These are phyloP conservation scores for Actinostola sp. DNA, from an alignment of 92 coral and sea anemone species.

Conservation along the genomic window DNA sequence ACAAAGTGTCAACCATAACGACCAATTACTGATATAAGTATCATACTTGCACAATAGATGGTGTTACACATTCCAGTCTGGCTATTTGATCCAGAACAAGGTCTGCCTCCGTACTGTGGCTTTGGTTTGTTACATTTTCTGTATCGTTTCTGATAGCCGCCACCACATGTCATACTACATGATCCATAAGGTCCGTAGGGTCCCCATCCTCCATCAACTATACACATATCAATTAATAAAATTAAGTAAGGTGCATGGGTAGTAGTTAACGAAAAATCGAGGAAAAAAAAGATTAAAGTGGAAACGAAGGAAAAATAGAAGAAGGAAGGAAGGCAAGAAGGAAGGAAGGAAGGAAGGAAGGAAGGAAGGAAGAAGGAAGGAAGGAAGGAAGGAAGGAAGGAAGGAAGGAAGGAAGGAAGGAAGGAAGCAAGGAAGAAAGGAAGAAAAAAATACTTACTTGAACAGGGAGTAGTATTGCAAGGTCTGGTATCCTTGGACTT, in stretches of 20 bases:
- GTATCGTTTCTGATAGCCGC: constrained; percentile 40
- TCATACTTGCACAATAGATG: constrained; percentile 45
- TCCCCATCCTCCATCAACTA: constrained; percentile 10
- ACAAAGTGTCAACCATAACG: background rate
- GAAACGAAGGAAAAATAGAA: no score
- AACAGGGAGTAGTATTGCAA: background rate
- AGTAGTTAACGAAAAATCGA: background rate
- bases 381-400: no score
- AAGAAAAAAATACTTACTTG: background rate
- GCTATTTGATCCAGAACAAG: constrained; percentile 26
- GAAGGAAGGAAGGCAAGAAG: no score
- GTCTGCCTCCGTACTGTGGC: constrained; percentile 45
- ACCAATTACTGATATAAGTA: background rate
- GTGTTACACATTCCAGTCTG: constrained; percentile 28
- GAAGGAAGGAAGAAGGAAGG: no score
- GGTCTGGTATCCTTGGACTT: background rate
- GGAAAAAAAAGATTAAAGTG: background rate
- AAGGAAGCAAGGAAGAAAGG: no score
- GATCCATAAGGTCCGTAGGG: background rate
- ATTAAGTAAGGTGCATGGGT: background rate
- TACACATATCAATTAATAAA: background rate
- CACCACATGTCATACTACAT: constrained; percentile 33
- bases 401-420: no score
- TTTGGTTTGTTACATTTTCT: constrained; percentile 41
- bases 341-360: no score